These are phyloP conservation scores for Hippocampus barbouri DNA, from an alignment of 2,113 vertebrate genomes.

Conservation along the genomic window DNA sequence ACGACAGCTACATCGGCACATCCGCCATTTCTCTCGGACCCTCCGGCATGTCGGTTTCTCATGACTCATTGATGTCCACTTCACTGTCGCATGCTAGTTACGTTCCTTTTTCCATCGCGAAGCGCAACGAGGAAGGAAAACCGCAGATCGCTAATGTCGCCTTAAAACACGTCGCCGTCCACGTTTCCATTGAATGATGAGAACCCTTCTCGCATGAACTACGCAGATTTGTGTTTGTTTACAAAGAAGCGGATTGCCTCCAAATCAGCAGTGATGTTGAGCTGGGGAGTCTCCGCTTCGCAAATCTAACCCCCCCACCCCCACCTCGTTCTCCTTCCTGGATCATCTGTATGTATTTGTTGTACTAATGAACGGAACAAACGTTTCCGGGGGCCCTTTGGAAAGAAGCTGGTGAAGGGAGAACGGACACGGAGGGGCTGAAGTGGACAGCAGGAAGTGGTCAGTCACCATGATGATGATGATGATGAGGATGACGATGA, in stretches of 20 bases:
- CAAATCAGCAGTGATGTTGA: conserved; percentile 37
- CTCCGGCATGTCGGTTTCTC: conserved; percentile 12
- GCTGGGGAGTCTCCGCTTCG: conserved; percentile 25
- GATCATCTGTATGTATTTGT: conserved; percentile 66
- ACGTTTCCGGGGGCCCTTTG: conserved; percentile 52
- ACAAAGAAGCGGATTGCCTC: conserved; percentile 48
- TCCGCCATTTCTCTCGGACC: conserved; percentile 21
- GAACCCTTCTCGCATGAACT: conserved; percentile 52
- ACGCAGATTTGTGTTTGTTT: conserved; percentile 52
- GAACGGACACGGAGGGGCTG: conserved; percentile 21
- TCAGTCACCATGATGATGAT: conserved; percentile 22
- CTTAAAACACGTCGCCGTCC: conserved; percentile 55
- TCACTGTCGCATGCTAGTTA: conserved; percentile 12
- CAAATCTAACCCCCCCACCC: conserved; percentile 29
- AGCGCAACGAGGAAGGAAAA: conserved; percentile 29
- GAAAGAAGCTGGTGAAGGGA: conserved; percentile 21
- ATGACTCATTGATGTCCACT: conserved; percentile 13
- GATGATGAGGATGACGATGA: conserved; percentile 20
- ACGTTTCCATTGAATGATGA: conserved; percentile 62
- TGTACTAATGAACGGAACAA: conserved; percentile 65
- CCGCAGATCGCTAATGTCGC: conserved; percentile 41
- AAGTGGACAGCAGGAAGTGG: conserved; percentile 43
- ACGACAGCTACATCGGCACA: conserved; percentile 29
- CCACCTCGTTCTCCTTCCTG: conserved; percentile 19
- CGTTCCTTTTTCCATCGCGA: conserved; percentile 3